Evolutionary conservation across 2,888 invertebrate genomes (phyloP), one percentile per base, ranked within the genome.

Genomic region (Callinectes sapidus): DNA sequence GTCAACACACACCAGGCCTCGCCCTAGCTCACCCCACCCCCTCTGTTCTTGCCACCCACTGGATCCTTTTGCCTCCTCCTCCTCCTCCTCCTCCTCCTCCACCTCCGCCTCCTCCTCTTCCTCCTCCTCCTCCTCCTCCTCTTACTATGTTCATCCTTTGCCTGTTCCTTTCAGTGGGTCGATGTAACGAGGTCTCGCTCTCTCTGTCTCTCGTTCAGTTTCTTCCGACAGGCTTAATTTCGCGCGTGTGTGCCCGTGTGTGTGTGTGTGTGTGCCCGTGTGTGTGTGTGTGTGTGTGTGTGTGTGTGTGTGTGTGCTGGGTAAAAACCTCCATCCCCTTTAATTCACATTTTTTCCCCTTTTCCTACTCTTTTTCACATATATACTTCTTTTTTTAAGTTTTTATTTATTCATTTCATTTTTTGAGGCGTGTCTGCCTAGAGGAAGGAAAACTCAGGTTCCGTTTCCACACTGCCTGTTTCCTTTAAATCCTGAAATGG

Each of bases 241-340:
- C 81, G 35, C 35, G 81, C 35, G 81, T 81, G 81, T 81, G 81
- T 81, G 81, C 35, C 35, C 35, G 81, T 81, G 81, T 87, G 87
- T 87, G 87, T 87, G 87, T 87, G 87, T 39, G 87, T 87, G 87
- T 87, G 87, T 87, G 87, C 54, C 54, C n/a, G 87, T 42, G 87
- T 87, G 87, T 18, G 87, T 87, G 87, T 87, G 87, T 14, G 87
- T 87, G 87, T 87, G 87, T 35, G 87, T 87, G 86, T 86, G 39
- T 1, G 86, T 35, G 87, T 87, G 87, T 14, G 87, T 42, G 87
- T 42, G 87, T 42, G 87, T 87, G 87, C 28, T 71, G 23, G 28
- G 10, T 0, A n/a, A 16, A 39, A 32, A 39, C 18, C 5, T 0
- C 61, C 8, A 48, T 48, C 48, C 48, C 48, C 48, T 48, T 48